These are phyloP conservation scores for Prunella fulvescens DNA, from an alignment of 2,113 vertebrate species.

Conservation along the genomic window DNA sequence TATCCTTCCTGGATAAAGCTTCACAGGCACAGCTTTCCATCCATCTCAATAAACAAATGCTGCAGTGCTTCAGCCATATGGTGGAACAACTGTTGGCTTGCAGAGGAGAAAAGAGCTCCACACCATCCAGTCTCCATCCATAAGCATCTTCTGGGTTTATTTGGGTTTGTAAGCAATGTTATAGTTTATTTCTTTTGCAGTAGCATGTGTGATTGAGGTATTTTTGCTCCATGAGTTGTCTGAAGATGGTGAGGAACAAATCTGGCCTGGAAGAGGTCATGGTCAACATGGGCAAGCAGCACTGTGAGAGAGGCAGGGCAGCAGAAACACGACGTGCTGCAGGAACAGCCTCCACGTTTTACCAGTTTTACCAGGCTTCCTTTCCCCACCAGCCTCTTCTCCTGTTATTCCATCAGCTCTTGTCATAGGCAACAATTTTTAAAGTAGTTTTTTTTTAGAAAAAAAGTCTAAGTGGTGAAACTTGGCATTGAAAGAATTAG, in stretches of 20 bases:
- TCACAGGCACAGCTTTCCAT: not conserved
- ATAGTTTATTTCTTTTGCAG: not conserved
- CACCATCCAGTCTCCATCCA: not conserved
- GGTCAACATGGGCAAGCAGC: not conserved
- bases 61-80: not conserved
- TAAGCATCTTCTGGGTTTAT: not conserved
- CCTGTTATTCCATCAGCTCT: not conserved
- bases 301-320: not conserved
- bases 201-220: accelerated
- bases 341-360: not conserved
- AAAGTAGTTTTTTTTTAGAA: not conserved
- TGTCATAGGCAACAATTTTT: not conserved
- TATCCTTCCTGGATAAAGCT: not conserved
- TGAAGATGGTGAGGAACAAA: not conserved
- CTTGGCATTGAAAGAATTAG: not conserved
- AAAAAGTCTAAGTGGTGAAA: not conserved
- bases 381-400: not conserved
- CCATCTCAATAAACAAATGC: not conserved
- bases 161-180: not conserved
- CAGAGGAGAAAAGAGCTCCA: not conserved
- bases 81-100: not conserved
- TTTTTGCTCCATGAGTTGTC: not conserved
- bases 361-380: not conserved
- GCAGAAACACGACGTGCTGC: accelerated
- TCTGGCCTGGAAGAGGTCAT: not conserved